Evolutionary conservation across 2,797 vertebrate species (phyloP), one percentile per base, ranked within the genome.

Genomic region (Chloroceryle inda): DNA sequence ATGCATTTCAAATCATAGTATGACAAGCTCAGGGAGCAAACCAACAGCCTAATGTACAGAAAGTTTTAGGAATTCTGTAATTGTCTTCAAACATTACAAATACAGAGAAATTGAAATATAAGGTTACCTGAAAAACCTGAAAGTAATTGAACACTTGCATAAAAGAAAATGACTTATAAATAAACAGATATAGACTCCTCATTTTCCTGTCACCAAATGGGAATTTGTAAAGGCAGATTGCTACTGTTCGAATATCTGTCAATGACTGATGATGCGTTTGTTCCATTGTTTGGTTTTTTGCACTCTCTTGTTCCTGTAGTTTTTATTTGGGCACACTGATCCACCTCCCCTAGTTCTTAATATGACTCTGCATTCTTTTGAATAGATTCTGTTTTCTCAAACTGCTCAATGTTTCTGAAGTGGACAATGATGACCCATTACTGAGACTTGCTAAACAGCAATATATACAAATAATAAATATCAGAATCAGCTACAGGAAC

Each of bases 221-320:
- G 79, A 83, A 76, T 50, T 24, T 47, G 9, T 26, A 44, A 71
- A 77, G 7, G 13, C 2, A 67, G 52, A 35, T 35, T 76, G 6
- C 9, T 79, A 29, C 21, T 66, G 11, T 44, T 90, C 10, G 59
- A 59, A 29, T 59, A 63, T 5, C 19, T 47, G 8, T 66, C 16
- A 83, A 19, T 26, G 19, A 67, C 7, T 0, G 0, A 15, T 31
- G 5, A 61, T 26, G 2, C 23, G 5, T 61, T 76, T 59, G 7
- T 29, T 89, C 22, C 0, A 0, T 37, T 64, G 10, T 21, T 5
- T 5, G 20, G 17, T 35, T 31, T 72, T 24, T 8, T 20, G 12
- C 23, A 31, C 5, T 78, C 47, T 27, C 33, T 63, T n/a, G 2
- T 64, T 85, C 86, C 40, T 61, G 27, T 47, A 71, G 31, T 38